Evolutionary conservation across 1,140 invertebrate genomes (phyloP).

Genomic region (Cyclargus thomasi): DNA sequence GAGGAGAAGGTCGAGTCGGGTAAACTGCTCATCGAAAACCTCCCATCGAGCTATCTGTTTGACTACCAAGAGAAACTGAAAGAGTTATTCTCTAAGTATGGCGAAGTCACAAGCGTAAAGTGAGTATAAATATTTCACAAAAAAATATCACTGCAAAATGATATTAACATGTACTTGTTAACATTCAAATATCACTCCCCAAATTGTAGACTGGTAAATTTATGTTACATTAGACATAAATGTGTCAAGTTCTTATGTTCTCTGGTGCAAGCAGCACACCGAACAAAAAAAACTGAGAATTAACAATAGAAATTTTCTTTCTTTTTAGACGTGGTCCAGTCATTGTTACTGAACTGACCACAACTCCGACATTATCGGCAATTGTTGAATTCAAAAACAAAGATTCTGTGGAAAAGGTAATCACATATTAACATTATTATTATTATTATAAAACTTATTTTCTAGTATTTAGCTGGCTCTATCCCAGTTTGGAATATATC

Average conservation of each 20-base stretch:
- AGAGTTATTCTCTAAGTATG: constrained; percentile 66
- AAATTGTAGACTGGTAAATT: constrained; percentile 33
- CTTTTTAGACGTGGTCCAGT: constrained; percentile 75
- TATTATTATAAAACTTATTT: constrained; percentile 45
- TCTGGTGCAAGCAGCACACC: constrained; percentile 43
- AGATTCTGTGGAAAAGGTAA: constrained; percentile 73
- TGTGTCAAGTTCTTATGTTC: constrained; percentile 32
- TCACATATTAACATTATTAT: constrained; percentile 64
- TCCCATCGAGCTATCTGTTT: constrained; percentile 66
- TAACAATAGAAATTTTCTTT: constrained; percentile 69
- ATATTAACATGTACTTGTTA: constrained; percentile 44
- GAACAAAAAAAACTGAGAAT: constrained; percentile 54
- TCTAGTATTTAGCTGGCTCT: constrained; percentile 22
- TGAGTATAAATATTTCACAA: constrained; percentile 36
- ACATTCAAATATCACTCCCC: constrained; percentile 71
- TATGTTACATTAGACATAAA: constrained; percentile 25
- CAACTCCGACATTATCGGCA: constrained; percentile 73
- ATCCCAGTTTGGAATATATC: constrained; percentile 17
- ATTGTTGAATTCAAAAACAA: constrained; percentile 75
- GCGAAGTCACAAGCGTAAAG: constrained; percentile 63
- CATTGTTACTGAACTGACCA: constrained; percentile 73
- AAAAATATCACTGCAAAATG: constrained; percentile 21
- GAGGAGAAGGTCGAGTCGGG: constrained; percentile 65
- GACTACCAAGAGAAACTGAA: constrained; percentile 70
- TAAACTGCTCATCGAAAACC: constrained; percentile 69